Conservation (phyloP, 2,888 invertebrate species). For the Cryptops parisi region DNA sequence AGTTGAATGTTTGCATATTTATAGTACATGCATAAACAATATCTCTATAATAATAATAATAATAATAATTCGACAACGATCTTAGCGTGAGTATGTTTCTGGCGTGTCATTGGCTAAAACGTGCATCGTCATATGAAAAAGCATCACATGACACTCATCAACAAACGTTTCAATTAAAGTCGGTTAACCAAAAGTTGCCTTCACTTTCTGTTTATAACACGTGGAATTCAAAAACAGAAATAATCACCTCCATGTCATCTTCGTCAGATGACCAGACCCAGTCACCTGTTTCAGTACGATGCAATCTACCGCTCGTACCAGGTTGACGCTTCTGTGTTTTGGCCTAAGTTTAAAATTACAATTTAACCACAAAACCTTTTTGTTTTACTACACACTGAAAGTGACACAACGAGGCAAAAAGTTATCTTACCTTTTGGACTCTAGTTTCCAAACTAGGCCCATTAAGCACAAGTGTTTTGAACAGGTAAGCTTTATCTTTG, state of each 20-base stretch:
- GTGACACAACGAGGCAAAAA: not conserved
- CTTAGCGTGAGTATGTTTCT: too few species aligned
- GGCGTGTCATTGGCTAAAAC: too few species aligned
- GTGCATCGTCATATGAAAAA: too few species aligned
- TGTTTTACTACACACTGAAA: not conserved
- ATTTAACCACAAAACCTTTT: not conserved
- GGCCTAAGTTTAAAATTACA: conserved; percentile 15
- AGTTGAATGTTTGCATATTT: too few species aligned
- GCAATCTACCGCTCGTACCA: conserved; percentile 68
- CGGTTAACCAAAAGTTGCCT: too few species aligned
- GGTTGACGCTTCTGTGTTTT: conserved; percentile 61
- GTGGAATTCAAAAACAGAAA: not conserved
- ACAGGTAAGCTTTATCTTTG: conserved; percentile 78
- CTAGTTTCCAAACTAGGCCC: conserved; percentile 81
- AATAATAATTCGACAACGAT: too few species aligned
- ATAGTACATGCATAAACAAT: too few species aligned
- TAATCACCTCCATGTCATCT: conserved; percentile 27
- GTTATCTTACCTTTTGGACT: conserved; percentile 59
- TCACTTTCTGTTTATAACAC: not conserved
- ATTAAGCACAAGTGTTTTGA: conserved; percentile 66
- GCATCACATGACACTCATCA: too few species aligned
- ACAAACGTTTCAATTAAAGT: not conserved
- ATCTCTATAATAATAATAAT: too few species aligned
- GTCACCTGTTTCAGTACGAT: conserved; percentile 88
- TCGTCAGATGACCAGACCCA: conserved; percentile 99